Base-by-base conservation (phyloP, 2,797 vertebrate species). In the Myotis planiceps region DNA sequence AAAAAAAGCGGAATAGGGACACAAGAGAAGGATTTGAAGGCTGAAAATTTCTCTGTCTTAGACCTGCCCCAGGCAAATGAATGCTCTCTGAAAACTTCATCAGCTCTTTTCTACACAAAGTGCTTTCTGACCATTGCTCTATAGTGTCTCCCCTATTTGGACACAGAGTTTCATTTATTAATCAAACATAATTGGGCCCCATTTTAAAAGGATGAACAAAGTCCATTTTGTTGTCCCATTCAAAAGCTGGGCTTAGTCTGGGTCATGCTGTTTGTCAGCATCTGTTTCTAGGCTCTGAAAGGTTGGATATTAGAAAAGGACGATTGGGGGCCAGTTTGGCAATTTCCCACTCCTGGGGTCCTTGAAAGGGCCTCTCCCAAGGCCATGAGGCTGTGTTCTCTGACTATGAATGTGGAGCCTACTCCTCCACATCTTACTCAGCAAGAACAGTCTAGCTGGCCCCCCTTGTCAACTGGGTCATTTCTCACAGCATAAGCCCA, bases 131-230 rank as follows among this genome's bases (percentile, higher is more conserved):
- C 69, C 37, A 65, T 58, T 93, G 90, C 90, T 88, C 85, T 86
- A 82, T 68, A 96, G 81, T 68, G 83, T 76, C 90, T 94, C 83
- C 78, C 69, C 83, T 94, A 85, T 87, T 92, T 96, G 97, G 92
- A 96, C 93, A 96, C 58, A 96, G 90, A 94, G 82, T 94, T 97
- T 96, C 95, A 97, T 96, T 97, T 98, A 98, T 98, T 97, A 98
- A 97, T 97, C 90, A 97, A 93, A 92, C 63, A 97, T 97, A 98
- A 97, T 97, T 97, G 92, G 96, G 90, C 88, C 53, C 55, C 92
- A 87, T 96, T 97, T 97, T 95, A 97, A 93, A 96, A 96, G 74
- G 81, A 96, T 83, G 94, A 96, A 98, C 96, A 97, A 97, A 95
- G 97, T 78, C 39, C 9, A 39, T 93, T 94, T 94, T 97, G 97